phyloP scores from a whole-genome alignment of 2,888 invertebrate species.

The Prostheceraeus crozeri region DNA sequence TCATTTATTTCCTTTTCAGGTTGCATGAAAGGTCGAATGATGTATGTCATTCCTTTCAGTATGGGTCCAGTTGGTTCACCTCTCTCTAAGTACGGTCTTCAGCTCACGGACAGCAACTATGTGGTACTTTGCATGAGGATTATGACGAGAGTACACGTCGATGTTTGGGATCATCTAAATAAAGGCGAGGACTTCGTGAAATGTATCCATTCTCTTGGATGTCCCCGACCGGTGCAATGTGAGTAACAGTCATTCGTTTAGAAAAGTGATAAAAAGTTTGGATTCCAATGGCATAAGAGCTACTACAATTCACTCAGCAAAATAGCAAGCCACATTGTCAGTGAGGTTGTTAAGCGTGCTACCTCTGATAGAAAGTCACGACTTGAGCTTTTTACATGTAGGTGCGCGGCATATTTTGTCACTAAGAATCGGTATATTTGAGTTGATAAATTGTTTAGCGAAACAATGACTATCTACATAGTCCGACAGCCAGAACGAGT shows the following conservation, averaged over 20 bases:
- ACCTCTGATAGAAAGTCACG: too few relatives aligned
- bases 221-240: conserved; percentile 59
- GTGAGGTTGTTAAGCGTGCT: too few relatives aligned
- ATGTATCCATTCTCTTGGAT: conserved; percentile 44
- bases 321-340: too few relatives aligned
- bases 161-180: conserved; percentile 41
- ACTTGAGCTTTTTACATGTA: too few relatives aligned
- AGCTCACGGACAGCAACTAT: conserved; percentile 45
- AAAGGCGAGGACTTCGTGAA: conserved; percentile 46
- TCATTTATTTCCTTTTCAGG: conserved; percentile 40
- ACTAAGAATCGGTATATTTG: too few relatives aligned
- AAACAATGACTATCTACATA: too few relatives aligned
- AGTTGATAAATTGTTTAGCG: too few relatives aligned
- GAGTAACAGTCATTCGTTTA: conserved; percentile 42
- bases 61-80: conserved; percentile 45
- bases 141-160: conserved; percentile 43
- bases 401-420: too few relatives aligned
- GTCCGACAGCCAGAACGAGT: too few relatives aligned
- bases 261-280: conserved; percentile 43
- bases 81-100: conserved; percentile 44
- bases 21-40: conserved; percentile 44
- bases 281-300: conserved; percentile 43
- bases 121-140: conserved; percentile 45
- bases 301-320: too few relatives aligned
- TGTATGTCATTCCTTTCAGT: conserved; percentile 46